Base-by-base conservation (phyloP, 2,113 vertebrate genomes). In the Bubo scandiacus region DNA sequence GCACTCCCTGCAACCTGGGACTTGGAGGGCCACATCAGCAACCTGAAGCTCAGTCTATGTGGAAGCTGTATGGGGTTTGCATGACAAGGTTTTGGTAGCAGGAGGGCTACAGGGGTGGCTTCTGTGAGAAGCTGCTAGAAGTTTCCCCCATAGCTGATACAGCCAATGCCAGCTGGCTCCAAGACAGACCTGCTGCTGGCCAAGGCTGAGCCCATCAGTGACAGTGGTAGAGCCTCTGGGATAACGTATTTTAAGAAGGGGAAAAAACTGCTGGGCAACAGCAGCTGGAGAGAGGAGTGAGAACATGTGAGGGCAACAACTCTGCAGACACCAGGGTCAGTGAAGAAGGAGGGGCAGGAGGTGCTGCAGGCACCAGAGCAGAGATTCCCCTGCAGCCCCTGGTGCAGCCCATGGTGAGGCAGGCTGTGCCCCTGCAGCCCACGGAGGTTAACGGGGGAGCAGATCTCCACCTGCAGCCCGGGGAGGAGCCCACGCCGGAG, bases 181-280 rank as follows among this genome's bases (percentile, higher is more conserved):
- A 45, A 83, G 54, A 52, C 0, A 0, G 47, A 67, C 20, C 58
- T 2, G 3, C 32, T 3, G 8, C 20, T n/a, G 55, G 43, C 16
- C 43, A 45, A 18, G 43, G 43, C 43, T 8, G 16, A 45, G 43
- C 16, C 43, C 43, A 45, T 45, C 43, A 45, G 43, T 8, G 43
- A 45, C 43, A 6, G 43, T 45, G 43, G 43, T 18, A 45, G 43
- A 7, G 17, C 43, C 43, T 45, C 43, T 45, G 43, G 43, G 43
- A 45, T 45, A 45, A 45, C 16, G 43, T 45, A 45, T 45, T 45
- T 45, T 45, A 45, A 45, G 43, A 45, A 45, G 43, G 43, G 43
- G 10, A 11, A 45, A 45, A 45, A 45, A 18, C 43, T 45, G 43
- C 16, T 45, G 43, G 43, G 43, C 43, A 45, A 45, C 15, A 8